These are phyloP conservation scores for Hybos culiciformis DNA, from an alignment of 2,888 invertebrate species.

Conservation along the genomic window DNA sequence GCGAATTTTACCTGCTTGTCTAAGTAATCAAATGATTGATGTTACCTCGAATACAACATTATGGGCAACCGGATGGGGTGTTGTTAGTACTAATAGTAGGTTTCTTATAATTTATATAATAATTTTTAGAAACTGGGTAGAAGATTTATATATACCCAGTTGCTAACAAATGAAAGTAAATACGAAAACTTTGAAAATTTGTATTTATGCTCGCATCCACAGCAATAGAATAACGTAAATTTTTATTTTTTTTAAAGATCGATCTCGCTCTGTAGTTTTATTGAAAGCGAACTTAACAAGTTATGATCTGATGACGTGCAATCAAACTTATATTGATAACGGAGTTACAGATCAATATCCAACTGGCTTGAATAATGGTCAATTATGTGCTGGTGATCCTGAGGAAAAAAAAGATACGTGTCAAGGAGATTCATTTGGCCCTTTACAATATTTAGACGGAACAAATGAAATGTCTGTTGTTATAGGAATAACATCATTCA, in stretches of 20 bases:
- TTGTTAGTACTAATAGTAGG: slow-evolving; percentile 13
- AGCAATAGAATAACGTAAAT: background rate
- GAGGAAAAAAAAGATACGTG: slow-evolving; percentile 23
- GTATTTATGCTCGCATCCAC: slow-evolving; percentile 4
- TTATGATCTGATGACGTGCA: slow-evolving; percentile 13
- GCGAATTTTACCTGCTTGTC: slow-evolving; percentile 19
- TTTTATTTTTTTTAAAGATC: slow-evolving; percentile 13
- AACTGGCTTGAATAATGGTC: slow-evolving; percentile 12
- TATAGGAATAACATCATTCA: slow-evolving; percentile 27
- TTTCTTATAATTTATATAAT: background rate
- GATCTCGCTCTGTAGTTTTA: slow-evolving; percentile 12
- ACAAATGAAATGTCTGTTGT: slow-evolving; percentile 18
- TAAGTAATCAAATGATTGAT: slow-evolving; percentile 15
- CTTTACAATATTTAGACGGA: slow-evolving; percentile 21
- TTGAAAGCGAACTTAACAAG: slow-evolving; percentile 18
- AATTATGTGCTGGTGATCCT: slow-evolving; percentile 19
- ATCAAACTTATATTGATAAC: slow-evolving; percentile 11
- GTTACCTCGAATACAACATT: slow-evolving; percentile 8
- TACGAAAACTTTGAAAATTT: background rate
- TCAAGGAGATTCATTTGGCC: slow-evolving; percentile 30
- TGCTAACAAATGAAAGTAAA: background rate
- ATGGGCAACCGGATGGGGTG: slow-evolving; percentile 20
- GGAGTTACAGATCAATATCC: slow-evolving; percentile 6
- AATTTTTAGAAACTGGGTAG: background rate
- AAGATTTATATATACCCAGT: background rate